Percentiles rank a stretch among this genome's conserved stretches.
These are phyloP conservation scores for Sula dactylatra DNA, from an alignment of 2,113 vertebrate genomes.

Conservation along the genomic window DNA sequence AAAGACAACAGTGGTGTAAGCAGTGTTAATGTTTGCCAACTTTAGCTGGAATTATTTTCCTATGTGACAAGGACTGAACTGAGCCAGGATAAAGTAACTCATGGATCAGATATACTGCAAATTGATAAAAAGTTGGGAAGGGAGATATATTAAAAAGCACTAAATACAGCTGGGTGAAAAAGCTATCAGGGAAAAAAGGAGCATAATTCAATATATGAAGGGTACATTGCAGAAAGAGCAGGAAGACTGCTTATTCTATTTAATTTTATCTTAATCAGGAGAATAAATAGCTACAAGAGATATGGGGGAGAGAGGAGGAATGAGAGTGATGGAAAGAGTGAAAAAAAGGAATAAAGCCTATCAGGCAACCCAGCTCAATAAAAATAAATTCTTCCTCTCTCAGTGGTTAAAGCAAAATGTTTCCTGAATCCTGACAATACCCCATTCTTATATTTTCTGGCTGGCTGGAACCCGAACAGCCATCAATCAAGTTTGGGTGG, in stretches of 20 bases:
- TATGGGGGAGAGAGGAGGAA: not conserved
- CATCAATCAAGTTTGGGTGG: not conserved
- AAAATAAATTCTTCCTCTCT: conserved; percentile 10
- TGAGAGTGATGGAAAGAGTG: not conserved
- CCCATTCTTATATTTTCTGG: not conserved
- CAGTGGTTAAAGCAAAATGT: not conserved
- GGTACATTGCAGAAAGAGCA: not conserved
- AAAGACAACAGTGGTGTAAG: not conserved
- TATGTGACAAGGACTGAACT: not conserved
- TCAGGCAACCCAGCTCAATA: not conserved
- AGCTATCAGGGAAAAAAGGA: not conserved
- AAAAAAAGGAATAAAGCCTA: not conserved
- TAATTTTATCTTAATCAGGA: not conserved
- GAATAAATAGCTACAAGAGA: not conserved
- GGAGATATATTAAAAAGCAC: not conserved
- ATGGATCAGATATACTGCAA: not conserved
- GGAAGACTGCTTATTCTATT: not conserved
- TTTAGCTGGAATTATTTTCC: not conserved
- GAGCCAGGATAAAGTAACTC: not conserved
- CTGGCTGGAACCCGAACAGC: not conserved
- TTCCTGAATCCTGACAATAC: conserved; percentile 1
- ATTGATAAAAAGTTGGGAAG: not conserved
- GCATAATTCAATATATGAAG: not conserved
- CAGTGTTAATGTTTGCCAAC: not conserved
- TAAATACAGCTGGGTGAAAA: not conserved